Evolutionary conservation across 2,113 vertebrate species (phyloP).

Genomic region (pig (Sus scrofa)): DNA sequence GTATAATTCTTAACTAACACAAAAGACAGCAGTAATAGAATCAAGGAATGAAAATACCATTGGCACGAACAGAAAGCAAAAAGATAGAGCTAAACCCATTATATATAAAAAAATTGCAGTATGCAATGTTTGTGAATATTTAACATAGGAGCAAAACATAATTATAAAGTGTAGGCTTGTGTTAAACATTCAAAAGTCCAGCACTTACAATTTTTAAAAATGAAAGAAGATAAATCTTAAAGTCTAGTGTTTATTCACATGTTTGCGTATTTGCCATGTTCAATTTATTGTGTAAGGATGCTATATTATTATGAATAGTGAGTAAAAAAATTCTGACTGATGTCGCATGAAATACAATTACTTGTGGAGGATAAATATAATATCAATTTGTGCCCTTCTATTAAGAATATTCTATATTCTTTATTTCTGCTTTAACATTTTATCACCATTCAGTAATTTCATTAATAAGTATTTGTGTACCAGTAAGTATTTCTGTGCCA

Average conservation of each 20-base stretch:
- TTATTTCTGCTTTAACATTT: background rate
- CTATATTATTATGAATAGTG: background rate
- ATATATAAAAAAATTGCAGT: background rate
- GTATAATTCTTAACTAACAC: background rate
- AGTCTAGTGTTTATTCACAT: background rate
- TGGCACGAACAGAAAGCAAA: background rate
- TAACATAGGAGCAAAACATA: background rate
- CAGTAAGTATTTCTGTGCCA: background rate
- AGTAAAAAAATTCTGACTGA: background rate
- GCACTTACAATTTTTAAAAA: background rate
- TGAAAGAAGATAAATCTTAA: background rate
- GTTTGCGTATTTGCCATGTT: background rate
- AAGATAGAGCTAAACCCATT: background rate
- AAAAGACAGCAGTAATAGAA: background rate
- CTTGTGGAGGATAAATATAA: background rate
- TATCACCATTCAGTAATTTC: background rate
- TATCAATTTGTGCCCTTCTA: background rate
- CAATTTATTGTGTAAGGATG: background rate
- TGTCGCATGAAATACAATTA: background rate
- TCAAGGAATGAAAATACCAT: background rate
- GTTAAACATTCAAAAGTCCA: background rate
- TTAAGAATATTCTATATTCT: background rate
- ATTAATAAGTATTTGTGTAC: background rate
- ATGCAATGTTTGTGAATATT: background rate
- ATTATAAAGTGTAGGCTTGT: background rate